Base-by-base conservation (phyloP, 2,888 invertebrate genomes). In the Nomada ruficornis region DNA sequence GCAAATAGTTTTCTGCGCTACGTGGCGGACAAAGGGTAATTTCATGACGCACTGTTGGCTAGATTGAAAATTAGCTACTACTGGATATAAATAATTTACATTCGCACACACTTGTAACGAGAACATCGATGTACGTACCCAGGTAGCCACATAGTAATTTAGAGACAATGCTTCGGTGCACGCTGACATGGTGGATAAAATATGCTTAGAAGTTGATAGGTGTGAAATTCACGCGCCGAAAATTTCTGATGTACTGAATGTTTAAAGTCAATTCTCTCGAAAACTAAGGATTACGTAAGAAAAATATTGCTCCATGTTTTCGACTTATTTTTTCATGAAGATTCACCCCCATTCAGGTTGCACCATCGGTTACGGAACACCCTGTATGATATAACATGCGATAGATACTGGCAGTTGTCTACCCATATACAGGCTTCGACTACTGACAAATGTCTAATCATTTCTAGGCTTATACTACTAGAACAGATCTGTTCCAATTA, bases 71-170 rank as follows among this genome's bases (percentile, higher is more conserved):
- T 76, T 55, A 26, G 47, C 42, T 42, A 60, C 36, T 47, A 47
- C 64, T 26, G 29, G 63, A 71, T 78, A 80, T 78, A 82, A 83
- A 77, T 77, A 85, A 85, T 78, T 80, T 26, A 62, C 10, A 15
- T 15, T 20, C n/a, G n/a, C 5, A 20, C 50, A 18, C 54, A 54
- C 60, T n/a, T 36, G 36, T 36, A 5, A 36, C 7, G 36, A 36
- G 36, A 36, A 36, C 36, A 7, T 36, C n/a, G 29, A 47, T 47
- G 54, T 15, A 52, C 68, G 44, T 13, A 42, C 15, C 2, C 13
- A 71, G 42, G 18, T 71, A 23, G 50, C 29, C 13, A 11, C n/a
- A n/a, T 44, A 2, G 57, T 47, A 65, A 47, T 73, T 73, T 47
- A 26, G 55, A 13, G 29, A 4, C 26, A 9, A 13, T 20, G 26